These are phyloP conservation scores for Perodicticus potto DNA, from an alignment of 2,797 vertebrate species.

Conservation along the genomic window DNA sequence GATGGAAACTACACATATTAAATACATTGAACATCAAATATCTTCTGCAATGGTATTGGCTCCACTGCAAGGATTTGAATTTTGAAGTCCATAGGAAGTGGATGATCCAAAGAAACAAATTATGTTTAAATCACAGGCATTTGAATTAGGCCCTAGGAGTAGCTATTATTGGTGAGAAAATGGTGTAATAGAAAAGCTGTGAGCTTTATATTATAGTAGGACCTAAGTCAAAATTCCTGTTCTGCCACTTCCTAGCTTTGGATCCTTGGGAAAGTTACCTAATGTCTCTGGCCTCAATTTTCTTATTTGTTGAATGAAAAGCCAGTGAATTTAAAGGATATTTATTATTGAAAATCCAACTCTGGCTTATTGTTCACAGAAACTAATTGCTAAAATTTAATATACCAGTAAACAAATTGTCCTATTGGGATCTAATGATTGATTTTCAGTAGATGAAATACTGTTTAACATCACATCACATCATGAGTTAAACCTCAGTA, in stretches of 20 bases:
- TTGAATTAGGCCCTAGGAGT: background rate
- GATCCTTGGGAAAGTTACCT: conserved; percentile 15
- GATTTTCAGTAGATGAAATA: conserved; percentile 11
- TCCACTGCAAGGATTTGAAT: conserved; percentile 28
- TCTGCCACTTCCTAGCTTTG: background rate
- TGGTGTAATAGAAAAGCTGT: conserved; percentile 5
- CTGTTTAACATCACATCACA: background rate
- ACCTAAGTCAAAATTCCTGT: background rate
- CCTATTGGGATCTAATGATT: background rate
- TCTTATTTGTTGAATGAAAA: conserved; percentile 27
- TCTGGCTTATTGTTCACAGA: conserved; percentile 37
- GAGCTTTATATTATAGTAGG: conserved; percentile 13
- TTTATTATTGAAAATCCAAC: conserved; percentile 30
- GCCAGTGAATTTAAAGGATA: background rate
- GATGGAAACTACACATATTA: background rate
- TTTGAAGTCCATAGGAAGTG: conserved; percentile 5
- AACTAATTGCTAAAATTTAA: conserved; percentile 41
- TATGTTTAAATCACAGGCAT: conserved; percentile 27
- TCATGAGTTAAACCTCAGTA: background rate
- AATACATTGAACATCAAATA: background rate
- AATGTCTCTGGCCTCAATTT: background rate
- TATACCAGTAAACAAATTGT: conserved; percentile 2
- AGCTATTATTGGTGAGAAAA: conserved; percentile 20
- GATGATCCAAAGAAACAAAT: conserved; percentile 44
- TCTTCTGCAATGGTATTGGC: background rate